Percentiles rank a stretch among this genome's conserved stretches.
Conservation (phyloP, 2,888 invertebrate species). For the Sinotaia quadrata region DNA sequence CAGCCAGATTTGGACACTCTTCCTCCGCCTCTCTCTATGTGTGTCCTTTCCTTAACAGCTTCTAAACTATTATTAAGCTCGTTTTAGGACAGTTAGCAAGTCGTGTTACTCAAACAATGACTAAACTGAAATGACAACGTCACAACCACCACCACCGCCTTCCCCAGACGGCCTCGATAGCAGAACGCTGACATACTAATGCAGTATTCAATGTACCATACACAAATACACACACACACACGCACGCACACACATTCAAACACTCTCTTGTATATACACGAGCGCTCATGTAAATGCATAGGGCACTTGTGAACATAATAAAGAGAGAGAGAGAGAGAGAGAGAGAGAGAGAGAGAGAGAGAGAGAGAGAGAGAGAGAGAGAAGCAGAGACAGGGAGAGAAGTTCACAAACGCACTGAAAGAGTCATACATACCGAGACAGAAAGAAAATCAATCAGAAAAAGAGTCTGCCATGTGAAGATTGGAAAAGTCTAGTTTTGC, state of each 20-base stretch:
- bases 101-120: too few relatives aligned
- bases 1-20: too few relatives aligned
- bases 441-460: too few relatives aligned
- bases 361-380: constrained; percentile 1
- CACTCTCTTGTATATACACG: constrained; percentile 12
- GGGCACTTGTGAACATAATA: background rate
- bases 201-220: constrained; percentile 8
- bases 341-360: constrained; percentile 9
- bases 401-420: background rate
- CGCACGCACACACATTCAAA: constrained; percentile 6
- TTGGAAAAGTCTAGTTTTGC: too few relatives aligned
- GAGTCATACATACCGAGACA: background rate
- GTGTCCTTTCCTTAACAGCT: too few relatives aligned
- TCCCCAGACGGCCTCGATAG: background rate
- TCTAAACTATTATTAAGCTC: too few relatives aligned
- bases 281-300: constrained; percentile 3
- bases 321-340: constrained; percentile 18
- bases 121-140: too few relatives aligned
- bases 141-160: background rate
- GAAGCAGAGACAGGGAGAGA: background rate
- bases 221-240: constrained; percentile 16
- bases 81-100: too few relatives aligned
- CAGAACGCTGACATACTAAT: background rate
- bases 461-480: too few relatives aligned
- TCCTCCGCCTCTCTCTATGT: too few relatives aligned